Evolutionary conservation across 2,113 vertebrate genomes (phyloP), one percentile per base, ranked within the genome.

Genomic region (Proteles cristata): DNA sequence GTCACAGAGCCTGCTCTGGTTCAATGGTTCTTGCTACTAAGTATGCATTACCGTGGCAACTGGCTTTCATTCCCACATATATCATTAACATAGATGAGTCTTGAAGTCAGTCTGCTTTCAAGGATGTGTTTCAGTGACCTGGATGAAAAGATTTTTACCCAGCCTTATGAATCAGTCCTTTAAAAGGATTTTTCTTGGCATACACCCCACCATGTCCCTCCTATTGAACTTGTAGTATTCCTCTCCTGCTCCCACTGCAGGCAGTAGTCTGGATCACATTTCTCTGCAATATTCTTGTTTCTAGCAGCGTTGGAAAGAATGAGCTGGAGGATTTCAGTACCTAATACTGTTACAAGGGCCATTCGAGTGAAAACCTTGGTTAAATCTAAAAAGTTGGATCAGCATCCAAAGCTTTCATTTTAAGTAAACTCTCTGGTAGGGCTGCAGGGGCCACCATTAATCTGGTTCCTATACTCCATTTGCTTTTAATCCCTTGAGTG

Each of bases 1-100:
- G 95, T 96, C 97, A 81, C 87, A 93, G 83, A 96, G 48, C 88
- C 95, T 19, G 69, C 89, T 95, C 11, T 55, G 94, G 74, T 93
- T 98, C 90, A 74, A 0, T 76, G 96, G 17, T 85, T 97, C 80
- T 48, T 43, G 16, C 88, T 82, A 7, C 92, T 87, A 93, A 91
- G 80, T 2, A 0, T 66, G 93, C 68, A 65, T 92, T 53, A 95
- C 95, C 31, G 0, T 95, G 94, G 79, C 66, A 5, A 0, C 74
- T 90, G 97, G 55, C 96, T 95, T 93, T 79, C 17, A 7, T 94
- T 94, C 84, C 93, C 93, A 92, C 86, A 21, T 93, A 11, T 66
- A 90, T 96, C 96, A 66, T 0, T 21, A 91, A 76, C 95, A 21
- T 23, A 50, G 35, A 90, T 86, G 91, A 92, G 80, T 97, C 93